Base-by-base conservation (phyloP, 2,113 vertebrate species). In the Lichenostomus cassidix region DNA sequence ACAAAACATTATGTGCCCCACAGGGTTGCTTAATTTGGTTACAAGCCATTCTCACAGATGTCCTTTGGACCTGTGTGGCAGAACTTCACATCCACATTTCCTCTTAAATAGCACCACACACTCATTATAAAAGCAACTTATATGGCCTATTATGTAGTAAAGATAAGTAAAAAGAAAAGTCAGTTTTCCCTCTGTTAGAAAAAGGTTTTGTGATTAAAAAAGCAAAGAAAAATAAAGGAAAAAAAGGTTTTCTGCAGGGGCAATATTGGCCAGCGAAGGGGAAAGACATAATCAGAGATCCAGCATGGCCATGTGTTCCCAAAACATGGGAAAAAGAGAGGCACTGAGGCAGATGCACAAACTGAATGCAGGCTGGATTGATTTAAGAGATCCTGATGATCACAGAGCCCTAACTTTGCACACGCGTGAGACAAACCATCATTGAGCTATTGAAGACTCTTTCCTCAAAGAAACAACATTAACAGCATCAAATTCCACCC, bases 271-370 rank as follows among this genome's bases (percentile, higher is more conserved):
- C 58, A 78, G 41, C 0, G 0, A 75, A 94, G 75, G 35, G 44
- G 33, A 90, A 92, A 69, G 69, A 71, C 52, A 55, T 1, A 60
- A 55, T 35, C 42, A 92, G 90, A 90, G 76, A 74, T 90, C 42
- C 5, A 0, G 75, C 52, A 80, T 1, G 11, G 69, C 35, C 49
- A 35, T 0, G 0, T 55, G 55, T 65, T 91, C 86, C 82, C 85
- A 92, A 91, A 78, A 86, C 52, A 74, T 7, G 28, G 78, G 59
- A 31, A 83, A 70, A 86, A 68, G 56, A 83, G 87, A 86, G 78
- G 93, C 85, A 81, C 73, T 28, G 86, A 89, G 90, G 76, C 88
- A 96, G 90, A 93, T 84, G 86, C 86, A 94, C 88, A 78, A 95
- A 92, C 49, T 92, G 87, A 94, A 17, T 55, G 50, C 37, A 35